Evolutionary conservation across 2,888 invertebrate species (phyloP).

Genomic region (Galeruca laticollis): DNA sequence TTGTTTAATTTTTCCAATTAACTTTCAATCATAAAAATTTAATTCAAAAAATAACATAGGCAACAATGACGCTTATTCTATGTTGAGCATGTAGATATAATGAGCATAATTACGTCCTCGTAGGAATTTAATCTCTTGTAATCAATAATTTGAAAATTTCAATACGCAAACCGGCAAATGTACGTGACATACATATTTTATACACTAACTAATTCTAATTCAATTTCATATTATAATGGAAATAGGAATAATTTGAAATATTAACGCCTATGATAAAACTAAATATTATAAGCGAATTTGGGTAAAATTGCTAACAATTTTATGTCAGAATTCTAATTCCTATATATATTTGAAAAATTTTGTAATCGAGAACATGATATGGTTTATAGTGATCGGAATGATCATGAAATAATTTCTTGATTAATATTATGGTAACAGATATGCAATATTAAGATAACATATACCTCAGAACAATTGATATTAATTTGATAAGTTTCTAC

Average conservation of each 20-base stretch:
- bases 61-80: too few species aligned
- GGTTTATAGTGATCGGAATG: not conserved
- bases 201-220: not conserved
- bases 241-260: conserved; percentile 1
- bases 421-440: too few species aligned
- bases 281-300: conserved; percentile 1
- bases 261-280: conserved; percentile 1
- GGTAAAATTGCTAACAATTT: not conserved
- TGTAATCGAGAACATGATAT: not conserved
- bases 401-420: too few species aligned
- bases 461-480: too few species aligned
- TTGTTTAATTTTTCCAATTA: too few species aligned
- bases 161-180: not conserved
- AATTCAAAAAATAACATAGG: too few species aligned
- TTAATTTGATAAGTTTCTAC: too few species aligned
- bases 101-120: not conserved
- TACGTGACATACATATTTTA: not conserved
- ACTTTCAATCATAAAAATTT: too few species aligned
- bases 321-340: not conserved
- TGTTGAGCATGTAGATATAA: too few species aligned
- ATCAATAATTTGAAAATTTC: not conserved
- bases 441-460: too few species aligned
- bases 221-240: not conserved
- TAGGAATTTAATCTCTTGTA: not conserved
- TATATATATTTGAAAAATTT: conserved; percentile 1